Base-by-base conservation (phyloP, 1,140 invertebrate genomes). In the Antheraea mylitta region DNA sequence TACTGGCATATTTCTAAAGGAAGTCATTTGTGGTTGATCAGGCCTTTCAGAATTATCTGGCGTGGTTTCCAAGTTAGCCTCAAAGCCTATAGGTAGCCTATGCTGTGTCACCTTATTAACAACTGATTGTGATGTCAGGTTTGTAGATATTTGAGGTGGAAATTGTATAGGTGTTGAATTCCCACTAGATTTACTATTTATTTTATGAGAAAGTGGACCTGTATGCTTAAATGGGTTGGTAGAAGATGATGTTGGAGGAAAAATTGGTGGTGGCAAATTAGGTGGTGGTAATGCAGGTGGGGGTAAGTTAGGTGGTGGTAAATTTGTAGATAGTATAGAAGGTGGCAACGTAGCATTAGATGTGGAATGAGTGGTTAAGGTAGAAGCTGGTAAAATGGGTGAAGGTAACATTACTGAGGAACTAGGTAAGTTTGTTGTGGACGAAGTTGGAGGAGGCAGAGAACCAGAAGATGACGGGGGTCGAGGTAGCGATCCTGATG, bases 21-120 rank as follows among this genome's bases (percentile, higher is more conserved):
- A 75, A 9, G 82, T 64, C 16, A 86, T 72, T 74, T 84, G 82
- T 3, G 86, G 87, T 64, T 88, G 89, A 82, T 95, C 94, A 4
- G 94, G 94, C 68, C 93, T 86, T 83, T 95, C 95, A 0, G 94
- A 94, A 82, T 95, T 95, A 80, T 95, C 95, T 0, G 94, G 94
- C 11, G 93, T 92, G 4, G 94, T 94, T 86, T 95, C 94, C 59
- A 94, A 89, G 80, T 94, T 94, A 10, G 93, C 93, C 16, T 86
- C 86, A 74, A 86, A 92, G 19, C 77, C 83, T 38, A 79, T 74
- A 16, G 83, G 79, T 11, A 81, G 63, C 71, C 84, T 83, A 64
- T 86, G 81, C 19, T 83, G 80, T 18, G 79, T 67, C 19, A 85
- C 67, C 73, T 89, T 89, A 64, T 72, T 87, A 1, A 89, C 83